A percentile compares a stretch with the other conserved stretches of the same genome.
Evolutionary conservation across 2,888 invertebrate genomes (phyloP).

Genomic region (Aphodius sticticus): DNA sequence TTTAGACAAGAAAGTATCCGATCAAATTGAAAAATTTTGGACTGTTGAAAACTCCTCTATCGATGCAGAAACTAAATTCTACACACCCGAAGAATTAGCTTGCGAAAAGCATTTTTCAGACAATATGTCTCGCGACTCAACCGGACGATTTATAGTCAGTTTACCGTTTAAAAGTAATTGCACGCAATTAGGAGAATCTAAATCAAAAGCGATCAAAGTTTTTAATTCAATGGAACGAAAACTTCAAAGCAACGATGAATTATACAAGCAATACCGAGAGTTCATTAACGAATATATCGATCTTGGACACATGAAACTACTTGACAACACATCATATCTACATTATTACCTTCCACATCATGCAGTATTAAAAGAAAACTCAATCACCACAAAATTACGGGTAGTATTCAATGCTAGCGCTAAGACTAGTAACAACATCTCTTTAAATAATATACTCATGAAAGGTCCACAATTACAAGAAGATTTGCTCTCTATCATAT

Average conservation of each 20-base stretch:
- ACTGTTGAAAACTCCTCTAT: slow-evolving; percentile 25
- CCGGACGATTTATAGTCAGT: slow-evolving; percentile 22
- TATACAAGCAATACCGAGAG: slow-evolving; percentile 10
- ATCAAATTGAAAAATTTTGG: slow-evolving; percentile 28
- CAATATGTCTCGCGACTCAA: slow-evolving; percentile 10
- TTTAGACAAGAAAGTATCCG: slow-evolving; percentile 6
- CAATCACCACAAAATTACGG: slow-evolving; percentile 37
- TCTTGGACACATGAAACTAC: slow-evolving; percentile 27
- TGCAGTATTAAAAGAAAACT: slow-evolving; percentile 22
- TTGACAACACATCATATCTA: neutral
- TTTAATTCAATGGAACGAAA: slow-evolving; percentile 39
- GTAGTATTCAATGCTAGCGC: slow-evolving; percentile 29
- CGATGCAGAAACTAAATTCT: neutral
- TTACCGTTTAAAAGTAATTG: slow-evolving; percentile 22
- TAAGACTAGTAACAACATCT: slow-evolving; percentile 22
- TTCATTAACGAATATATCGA: slow-evolving; percentile 28
- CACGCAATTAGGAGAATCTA: slow-evolving; percentile 35
- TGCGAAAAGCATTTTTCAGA: slow-evolving; percentile 29
- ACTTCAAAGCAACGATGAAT: slow-evolving; percentile 29
- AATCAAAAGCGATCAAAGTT: slow-evolving; percentile 35
- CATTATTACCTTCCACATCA: slow-evolving; percentile 31
- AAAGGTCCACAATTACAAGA: slow-evolving; percentile 28
- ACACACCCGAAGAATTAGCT: slow-evolving; percentile 18
- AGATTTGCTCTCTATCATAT: slow-evolving; percentile 24
- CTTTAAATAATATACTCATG: slow-evolving; percentile 29